Evolutionary conservation across 23 tunicate species (phyloP).

Genomic region (Halocynthia aurantium): DNA sequence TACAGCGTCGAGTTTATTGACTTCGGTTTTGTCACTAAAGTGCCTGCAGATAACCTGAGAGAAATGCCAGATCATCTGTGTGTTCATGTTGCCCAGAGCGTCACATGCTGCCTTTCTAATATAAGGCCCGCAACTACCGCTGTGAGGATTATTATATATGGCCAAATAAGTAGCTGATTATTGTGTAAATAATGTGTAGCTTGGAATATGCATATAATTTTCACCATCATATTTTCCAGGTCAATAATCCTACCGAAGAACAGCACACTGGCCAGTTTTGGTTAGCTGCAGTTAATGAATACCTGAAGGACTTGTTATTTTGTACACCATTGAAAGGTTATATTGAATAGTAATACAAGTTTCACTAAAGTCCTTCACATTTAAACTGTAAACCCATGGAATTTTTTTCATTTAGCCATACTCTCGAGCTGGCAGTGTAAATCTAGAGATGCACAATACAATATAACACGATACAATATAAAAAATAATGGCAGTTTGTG

Average conservation of each 20-base stretch:
- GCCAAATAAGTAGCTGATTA: neutral
- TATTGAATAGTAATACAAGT: neutral
- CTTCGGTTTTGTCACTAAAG: neutral
- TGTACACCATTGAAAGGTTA: constrained; percentile 4
- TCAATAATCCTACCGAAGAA: neutral
- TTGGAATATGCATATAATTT: no score
- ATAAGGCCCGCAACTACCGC: neutral
- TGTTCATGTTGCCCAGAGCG: constrained; percentile 5
- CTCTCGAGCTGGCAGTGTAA: neutral
- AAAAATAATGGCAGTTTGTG: no score
- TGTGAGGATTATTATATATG: neutral
- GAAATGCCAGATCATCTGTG: constrained; percentile 20
- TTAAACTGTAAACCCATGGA: no score
- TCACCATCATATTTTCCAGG: no score
- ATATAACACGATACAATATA: no score
- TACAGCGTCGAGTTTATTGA: constrained; percentile 11
- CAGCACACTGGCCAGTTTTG: neutral
- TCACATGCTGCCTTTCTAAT: neutral
- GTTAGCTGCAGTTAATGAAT: neutral
- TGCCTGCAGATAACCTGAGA: neutral
- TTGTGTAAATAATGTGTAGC: neutral
- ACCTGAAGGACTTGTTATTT: neutral
- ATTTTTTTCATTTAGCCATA: neutral
- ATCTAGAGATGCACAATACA: no score
- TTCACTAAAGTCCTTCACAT: neutral